Evolutionary conservation across 2,113 vertebrate genomes (phyloP), one percentile per base, ranked within the genome.

Genomic region (Tor tambroides): DNA sequence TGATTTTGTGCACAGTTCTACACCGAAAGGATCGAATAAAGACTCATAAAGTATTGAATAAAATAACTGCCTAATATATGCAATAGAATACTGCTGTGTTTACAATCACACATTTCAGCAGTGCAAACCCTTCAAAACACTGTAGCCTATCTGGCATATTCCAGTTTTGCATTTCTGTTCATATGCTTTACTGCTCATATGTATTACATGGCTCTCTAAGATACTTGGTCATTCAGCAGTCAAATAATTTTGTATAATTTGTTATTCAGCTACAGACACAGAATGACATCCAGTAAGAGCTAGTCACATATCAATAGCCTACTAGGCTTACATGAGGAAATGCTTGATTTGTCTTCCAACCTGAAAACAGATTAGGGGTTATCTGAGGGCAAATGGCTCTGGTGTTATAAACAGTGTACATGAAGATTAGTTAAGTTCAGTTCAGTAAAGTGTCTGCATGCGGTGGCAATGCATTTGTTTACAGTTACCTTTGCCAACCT

Each of bases 251-350:
- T 17, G 41, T 76, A 11, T 41, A 59, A 23, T 46, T 14, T 59
- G 3, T 51, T 83, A 32, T 71, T 54, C 8, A 32, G 9, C 30
- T 56, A 59, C 17, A 23, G 11, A 59, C 51, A 30, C 2, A 28
- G 30, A 11, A 23, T 35, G 80, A 23, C 71, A 54, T 89, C 65
- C 41, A 65, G 14, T 75, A 61, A 26, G 28, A 84, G 67, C 72
- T 91, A 91, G 92, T 92, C 88, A 81, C 11, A 61, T 77, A 38
- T 65, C 56, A 65, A 23, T 76, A 49, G 32, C 21, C 41, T 49
- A 63, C 35, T 56, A 56, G 54, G 54, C 54, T 19, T 65, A 61
- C 2, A 21, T 23, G 32, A 14, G 63, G 54, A 51, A 28, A 43
- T 54, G 41, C 59, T 49, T 67, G 14, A 86, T 28, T 14, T 41